phyloP scores from a whole-genome alignment of 2,113 vertebrate genomes.

The Leiothrix lutea region DNA sequence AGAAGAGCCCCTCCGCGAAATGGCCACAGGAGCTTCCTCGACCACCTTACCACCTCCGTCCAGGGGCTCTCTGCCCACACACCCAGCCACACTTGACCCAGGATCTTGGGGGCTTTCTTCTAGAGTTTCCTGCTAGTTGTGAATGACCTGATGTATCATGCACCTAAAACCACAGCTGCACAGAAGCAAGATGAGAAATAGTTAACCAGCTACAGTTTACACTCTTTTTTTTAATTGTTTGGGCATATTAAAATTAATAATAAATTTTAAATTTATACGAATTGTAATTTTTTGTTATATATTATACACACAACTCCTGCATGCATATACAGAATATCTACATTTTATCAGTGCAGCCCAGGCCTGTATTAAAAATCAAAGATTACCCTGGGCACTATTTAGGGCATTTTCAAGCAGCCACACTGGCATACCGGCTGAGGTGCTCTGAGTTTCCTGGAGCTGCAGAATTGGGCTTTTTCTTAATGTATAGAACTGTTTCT shows the following conservation, averaged over 20 bases:
- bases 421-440: not conserved
- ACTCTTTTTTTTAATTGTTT: not conserved
- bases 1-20: fast-evolving
- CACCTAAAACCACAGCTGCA: not conserved
- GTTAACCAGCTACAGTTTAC: fast-evolving
- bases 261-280: not conserved
- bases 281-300: not conserved
- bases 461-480: not conserved
- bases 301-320: not conserved
- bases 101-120: fast-evolving
- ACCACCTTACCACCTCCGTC: fast-evolving
- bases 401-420: not conserved
- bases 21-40: not conserved
- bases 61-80: too few species aligned
- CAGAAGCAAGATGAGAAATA: not conserved
- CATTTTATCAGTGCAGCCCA: not conserved
- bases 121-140: not conserved
- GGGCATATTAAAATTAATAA: not conserved
- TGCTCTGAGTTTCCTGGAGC: not conserved
- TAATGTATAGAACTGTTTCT: not conserved
- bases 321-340: not conserved
- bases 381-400: not conserved
- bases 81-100: fast-evolving
- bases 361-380: not conserved
- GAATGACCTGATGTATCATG: not conserved